Evolutionary conservation across 1,140 invertebrate species (phyloP).

Genomic region (Zaprionus lachaisei): DNA sequence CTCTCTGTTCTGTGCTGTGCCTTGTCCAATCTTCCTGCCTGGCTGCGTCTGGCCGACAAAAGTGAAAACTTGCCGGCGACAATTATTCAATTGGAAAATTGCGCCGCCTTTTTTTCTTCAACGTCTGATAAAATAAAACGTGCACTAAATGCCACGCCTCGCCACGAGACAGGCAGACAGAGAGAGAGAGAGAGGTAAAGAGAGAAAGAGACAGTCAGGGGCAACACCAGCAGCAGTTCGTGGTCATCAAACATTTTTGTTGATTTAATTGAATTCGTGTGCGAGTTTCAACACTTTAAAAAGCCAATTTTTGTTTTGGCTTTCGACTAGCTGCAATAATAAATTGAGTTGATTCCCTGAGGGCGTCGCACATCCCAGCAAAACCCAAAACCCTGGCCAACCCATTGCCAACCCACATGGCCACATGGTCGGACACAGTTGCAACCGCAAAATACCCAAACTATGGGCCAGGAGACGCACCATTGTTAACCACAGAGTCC

Average conservation of each 20-base stretch:
- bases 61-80: constrained; percentile 80
- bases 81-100: constrained; percentile 84
- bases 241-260: constrained; percentile 61
- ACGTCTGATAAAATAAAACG: constrained; percentile 46
- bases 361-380: constrained; percentile 28
- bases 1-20: constrained; percentile 3
- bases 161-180: not conserved
- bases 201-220: not conserved
- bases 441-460: constrained; percentile 67
- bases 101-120: constrained; percentile 55
- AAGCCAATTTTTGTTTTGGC: constrained; percentile 66
- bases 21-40: constrained; percentile 39
- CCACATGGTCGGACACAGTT: constrained; percentile 27
- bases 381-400: not conserved
- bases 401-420: constrained; percentile 1
- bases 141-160: constrained; percentile 41
- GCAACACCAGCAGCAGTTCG: constrained; percentile 39
- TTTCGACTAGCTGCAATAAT: constrained; percentile 70
- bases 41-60: constrained; percentile 64
- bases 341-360: constrained; percentile 78
- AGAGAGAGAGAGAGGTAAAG: not conserved
- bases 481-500: constrained; percentile 75
- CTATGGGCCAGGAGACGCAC: constrained; percentile 59
- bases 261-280: constrained; percentile 75
- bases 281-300: constrained; percentile 69